A percentile compares a stretch with the other conserved stretches of the same genome.
Evolutionary conservation across 2,113 vertebrate genomes (phyloP).

Genomic region (Anguilla rostrata): DNA sequence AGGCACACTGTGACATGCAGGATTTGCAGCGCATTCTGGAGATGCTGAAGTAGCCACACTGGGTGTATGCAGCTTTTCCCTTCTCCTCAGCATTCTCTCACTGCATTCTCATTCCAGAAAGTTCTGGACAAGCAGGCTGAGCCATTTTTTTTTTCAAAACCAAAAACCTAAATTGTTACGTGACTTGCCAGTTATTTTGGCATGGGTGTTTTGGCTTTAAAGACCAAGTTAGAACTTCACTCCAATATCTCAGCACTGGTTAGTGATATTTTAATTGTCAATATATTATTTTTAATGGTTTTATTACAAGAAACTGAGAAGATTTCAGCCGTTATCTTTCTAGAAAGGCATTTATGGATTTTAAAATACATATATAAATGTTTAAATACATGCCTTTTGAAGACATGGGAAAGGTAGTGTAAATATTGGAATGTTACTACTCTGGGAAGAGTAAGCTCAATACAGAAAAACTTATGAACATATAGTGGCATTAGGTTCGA

Average conservation of each 20-base stretch:
- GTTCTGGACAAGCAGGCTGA: not conserved
- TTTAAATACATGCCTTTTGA: not conserved
- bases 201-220: too few species aligned
- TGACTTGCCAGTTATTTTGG: not conserved
- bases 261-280: not conserved
- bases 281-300: not conserved
- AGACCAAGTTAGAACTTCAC: not conserved
- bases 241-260: not conserved
- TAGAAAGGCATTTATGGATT: not conserved
- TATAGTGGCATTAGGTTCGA: too few species aligned
- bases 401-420: not conserved
- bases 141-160: not conserved
- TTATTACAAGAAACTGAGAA: not conserved
- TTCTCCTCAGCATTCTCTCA: not conserved
- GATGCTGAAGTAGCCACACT: not conserved
- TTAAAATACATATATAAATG: not conserved
- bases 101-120: not conserved
- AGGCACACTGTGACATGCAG: not conserved
- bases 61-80: not conserved
- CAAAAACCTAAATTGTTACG: not conserved
- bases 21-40: not conserved
- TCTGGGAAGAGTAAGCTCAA: too few species aligned
- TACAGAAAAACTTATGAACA: too few species aligned
- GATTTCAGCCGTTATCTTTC: not conserved
- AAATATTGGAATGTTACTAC: not conserved